Conservation (phyloP, 92 coral and sea anemone species). For the Anthopleura xanthogrammica region DNA sequence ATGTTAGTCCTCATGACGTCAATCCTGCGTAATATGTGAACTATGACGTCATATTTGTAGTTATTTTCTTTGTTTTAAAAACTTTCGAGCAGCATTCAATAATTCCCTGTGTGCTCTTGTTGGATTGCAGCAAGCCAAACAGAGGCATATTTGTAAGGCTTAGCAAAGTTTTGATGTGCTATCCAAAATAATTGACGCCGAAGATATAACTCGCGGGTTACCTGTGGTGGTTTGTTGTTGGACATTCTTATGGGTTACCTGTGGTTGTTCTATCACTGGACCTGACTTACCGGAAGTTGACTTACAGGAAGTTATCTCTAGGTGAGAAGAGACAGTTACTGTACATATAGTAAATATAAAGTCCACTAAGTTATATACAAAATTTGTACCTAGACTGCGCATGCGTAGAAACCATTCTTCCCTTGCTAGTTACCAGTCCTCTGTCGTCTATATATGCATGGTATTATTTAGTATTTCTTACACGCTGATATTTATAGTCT, state of each 20-base stretch:
- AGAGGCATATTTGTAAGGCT: conserved; percentile 79
- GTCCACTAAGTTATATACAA: background rate
- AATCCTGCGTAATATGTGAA: background rate
- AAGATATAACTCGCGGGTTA: background rate
- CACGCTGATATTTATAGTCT: background rate
- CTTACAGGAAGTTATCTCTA: background rate
- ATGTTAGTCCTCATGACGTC: no score
- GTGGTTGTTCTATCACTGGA: background rate
- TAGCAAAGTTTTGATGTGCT: conserved; percentile 85
- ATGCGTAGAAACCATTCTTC: background rate
- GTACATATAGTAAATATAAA: background rate
- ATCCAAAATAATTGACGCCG: conserved; percentile 21
- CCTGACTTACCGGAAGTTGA: background rate
- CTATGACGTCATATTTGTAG: background rate
- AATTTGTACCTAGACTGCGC: background rate
- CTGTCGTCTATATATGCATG: background rate
- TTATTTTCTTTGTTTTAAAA: background rate
- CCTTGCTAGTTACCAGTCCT: background rate
- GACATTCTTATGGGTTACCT: background rate
- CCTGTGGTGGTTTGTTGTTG: background rate
- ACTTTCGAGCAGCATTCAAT: background rate
- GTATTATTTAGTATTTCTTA: background rate
- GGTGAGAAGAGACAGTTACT: background rate
- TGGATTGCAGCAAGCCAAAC: conserved; percentile 59
- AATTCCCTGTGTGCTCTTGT: background rate